Percentiles rank a stretch among this genome's conserved stretches.
Evolutionary conservation across 2,888 invertebrate genomes (phyloP).

Genomic region (Andricus quercusramuli): DNA sequence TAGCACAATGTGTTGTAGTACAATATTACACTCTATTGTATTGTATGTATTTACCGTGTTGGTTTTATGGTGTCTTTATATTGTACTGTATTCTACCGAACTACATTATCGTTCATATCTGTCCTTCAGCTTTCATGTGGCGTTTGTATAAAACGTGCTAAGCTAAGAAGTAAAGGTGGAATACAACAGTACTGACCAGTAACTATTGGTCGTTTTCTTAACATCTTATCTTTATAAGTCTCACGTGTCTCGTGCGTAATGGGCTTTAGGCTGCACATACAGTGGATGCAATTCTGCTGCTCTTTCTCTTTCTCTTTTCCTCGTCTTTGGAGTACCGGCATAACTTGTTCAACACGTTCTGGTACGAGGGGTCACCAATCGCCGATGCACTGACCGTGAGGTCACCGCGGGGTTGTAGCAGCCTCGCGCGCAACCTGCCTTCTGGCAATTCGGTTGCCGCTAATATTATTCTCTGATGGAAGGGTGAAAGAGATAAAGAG

Average conservation of each 20-base stretch:
- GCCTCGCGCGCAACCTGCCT: slow-evolving; percentile 48
- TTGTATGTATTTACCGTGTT: slow-evolving; percentile 2
- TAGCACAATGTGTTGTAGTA: background rate
- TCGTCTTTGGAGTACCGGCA: slow-evolving; percentile 59
- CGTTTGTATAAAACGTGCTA: slow-evolving; percentile 34
- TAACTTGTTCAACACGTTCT: slow-evolving; percentile 74
- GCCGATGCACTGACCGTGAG: slow-evolving; percentile 65
- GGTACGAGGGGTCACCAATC: slow-evolving; percentile 70
- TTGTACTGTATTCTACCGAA: background rate
- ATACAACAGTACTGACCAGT: slow-evolving; percentile 8
- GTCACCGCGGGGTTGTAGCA: slow-evolving; percentile 49
- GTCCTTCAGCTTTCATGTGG: slow-evolving; percentile 8
- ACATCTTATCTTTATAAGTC: slow-evolving; percentile 32
- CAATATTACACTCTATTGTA: slow-evolving; percentile 6
- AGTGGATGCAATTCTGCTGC: background rate
- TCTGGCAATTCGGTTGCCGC: slow-evolving; percentile 48
- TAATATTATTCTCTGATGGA: background rate
- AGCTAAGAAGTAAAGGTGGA: slow-evolving; percentile 10
- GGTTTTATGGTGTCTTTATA: background rate
- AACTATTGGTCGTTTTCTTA: slow-evolving; percentile 28
- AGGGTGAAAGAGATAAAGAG: slow-evolving; percentile 31
- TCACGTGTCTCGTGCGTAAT: slow-evolving; percentile 35
- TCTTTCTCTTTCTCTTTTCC: slow-evolving; percentile 35
- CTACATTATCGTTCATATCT: slow-evolving; percentile 22
- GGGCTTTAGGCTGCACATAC: slow-evolving; percentile 12